These are phyloP conservation scores for Caranx ignobilis DNA, from an alignment of 2,113 vertebrate genomes.

Conservation along the genomic window DNA sequence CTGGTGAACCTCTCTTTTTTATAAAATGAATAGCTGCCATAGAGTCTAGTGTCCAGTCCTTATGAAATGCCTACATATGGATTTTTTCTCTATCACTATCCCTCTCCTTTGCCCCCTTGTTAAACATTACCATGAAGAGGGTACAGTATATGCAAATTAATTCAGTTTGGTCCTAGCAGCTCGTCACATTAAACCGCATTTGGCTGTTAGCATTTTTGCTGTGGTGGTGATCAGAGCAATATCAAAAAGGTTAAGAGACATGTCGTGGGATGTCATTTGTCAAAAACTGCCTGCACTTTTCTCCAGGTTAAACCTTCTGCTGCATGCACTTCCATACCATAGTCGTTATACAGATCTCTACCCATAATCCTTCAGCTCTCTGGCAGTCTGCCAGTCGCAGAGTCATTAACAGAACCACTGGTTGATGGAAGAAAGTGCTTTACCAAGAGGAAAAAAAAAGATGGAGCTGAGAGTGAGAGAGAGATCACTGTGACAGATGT, in stretches of 20 bases:
- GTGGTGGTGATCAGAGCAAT: background rate
- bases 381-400: conserved; percentile 29
- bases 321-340: background rate
- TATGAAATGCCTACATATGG: too few species aligned
- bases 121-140: background rate
- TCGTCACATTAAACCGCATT: background rate
- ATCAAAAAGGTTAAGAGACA: background rate
- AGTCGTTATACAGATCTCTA: conserved; percentile 35
- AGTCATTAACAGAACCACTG: conserved; percentile 46
- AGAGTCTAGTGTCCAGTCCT: background rate
- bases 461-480: background rate
- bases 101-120: background rate
- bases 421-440: conserved; percentile 35
- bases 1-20: background rate
- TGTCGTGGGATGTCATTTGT: background rate
- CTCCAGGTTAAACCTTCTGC: background rate
- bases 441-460: conserved; percentile 5
- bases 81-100: background rate
- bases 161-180: background rate
- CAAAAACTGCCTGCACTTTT: background rate
- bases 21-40: background rate
- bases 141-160: background rate
- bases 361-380: conserved; percentile 15
- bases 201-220: background rate
- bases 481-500: conserved; percentile 22